phyloP scores from a whole-genome alignment of 2,113 vertebrate genomes.

The Chelonoidis abingdonii region DNA sequence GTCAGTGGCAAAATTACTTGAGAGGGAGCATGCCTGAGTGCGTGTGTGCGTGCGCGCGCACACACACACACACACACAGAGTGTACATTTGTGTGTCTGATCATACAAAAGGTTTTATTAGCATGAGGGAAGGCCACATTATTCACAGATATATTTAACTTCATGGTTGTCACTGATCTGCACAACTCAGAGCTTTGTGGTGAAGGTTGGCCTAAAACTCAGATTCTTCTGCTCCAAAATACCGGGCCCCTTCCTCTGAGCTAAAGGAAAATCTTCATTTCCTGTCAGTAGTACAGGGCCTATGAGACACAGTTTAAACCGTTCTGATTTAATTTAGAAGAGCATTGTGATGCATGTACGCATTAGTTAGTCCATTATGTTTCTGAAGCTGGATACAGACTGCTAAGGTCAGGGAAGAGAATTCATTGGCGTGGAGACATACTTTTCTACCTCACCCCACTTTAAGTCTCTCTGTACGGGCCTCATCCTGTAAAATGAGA shows the following conservation, averaged over 20 bases:
- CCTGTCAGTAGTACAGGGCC: conserved; percentile 18
- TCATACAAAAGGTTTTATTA: not conserved
- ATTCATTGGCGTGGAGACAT: conserved; percentile 18
- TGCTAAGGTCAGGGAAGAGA: not conserved
- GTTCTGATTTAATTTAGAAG: conserved; percentile 37
- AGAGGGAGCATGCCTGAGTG: not conserved
- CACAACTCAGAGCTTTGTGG: not conserved
- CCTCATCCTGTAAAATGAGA: not conserved
- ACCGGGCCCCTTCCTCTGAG: conserved; percentile 26
- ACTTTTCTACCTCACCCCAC: not conserved
- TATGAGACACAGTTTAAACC: not conserved
- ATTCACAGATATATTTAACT: not conserved
- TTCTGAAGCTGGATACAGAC: not conserved
- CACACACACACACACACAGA: too few relatives aligned
- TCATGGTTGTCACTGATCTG: conserved; percentile 11
- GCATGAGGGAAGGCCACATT: not conserved
- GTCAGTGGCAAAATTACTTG: not conserved
- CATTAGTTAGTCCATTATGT: not conserved
- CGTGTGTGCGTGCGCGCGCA: accelerated
- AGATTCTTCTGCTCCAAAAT: conserved; percentile 2
- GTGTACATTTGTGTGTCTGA: not conserved
- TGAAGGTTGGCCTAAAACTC: not conserved
- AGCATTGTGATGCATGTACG: not conserved
- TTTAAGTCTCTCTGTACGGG: not conserved
- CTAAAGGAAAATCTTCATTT: not conserved